Evolutionary conservation across 53 echinoderm and acorn worm genomes (phyloP), one percentile per base, ranked within the genome.

Genomic region (Arbacia lixula): DNA sequence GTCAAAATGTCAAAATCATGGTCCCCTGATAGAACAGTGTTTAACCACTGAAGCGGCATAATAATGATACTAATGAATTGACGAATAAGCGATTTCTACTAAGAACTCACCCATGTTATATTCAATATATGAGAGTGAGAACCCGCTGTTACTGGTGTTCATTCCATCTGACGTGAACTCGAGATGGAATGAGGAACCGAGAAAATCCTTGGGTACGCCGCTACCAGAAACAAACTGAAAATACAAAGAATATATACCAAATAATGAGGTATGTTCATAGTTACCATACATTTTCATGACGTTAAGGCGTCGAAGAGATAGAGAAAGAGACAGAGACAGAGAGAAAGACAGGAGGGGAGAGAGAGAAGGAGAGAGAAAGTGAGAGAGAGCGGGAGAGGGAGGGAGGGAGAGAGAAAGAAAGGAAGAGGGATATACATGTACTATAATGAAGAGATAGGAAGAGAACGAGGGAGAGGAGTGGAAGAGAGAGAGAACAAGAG

Each of bases 101-200:
- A 0, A 36, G 1, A 5, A 9, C 31, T 26, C 53, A 75, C 75
- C 54, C 20, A 33, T 3, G 14, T 53, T 32, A 33, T 75, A 75
- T 34, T 32, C 54, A 32, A 19, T 34, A 34, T 55, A 75, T 2
- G 5, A 6, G 19, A 75, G 6, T 32, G 6, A 19, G 28, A 75
- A 75, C n/a, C 75, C 75, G 40, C 53, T 75, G 0, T 54, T 54
- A 25, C 53, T 75, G 35, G 36, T 75, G 19, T 55, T 36, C 33
- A 36, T 29, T 17, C 54, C 54, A 35, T 75, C 75, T 4, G 75
- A 75, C 32, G 22, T 21, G 28, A 75, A 75, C 9, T 31, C 53
- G 4, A 75, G 30, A 8, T 32, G 10, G 2, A 75, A n/a, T n/a
- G 12, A 17, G 3, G 22, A 53, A n/a, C 75, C 53, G 5, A 75